These are phyloP conservation scores for Vanessa atalanta DNA, from an alignment of 1,140 invertebrate species.

Conservation along the genomic window DNA sequence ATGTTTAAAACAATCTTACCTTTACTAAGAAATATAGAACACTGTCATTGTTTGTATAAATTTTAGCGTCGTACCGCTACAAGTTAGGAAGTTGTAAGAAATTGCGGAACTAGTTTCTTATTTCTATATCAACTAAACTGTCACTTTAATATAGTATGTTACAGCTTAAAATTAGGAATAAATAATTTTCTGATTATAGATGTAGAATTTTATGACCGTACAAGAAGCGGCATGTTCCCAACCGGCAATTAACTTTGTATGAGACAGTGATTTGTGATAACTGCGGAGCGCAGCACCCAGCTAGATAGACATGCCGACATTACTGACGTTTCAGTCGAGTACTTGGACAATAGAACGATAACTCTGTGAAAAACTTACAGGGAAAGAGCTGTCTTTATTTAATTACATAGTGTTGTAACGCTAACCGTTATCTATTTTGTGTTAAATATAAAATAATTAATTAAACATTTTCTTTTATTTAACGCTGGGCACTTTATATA, in stretches of 20 bases:
- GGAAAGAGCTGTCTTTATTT: slow-evolving; percentile 18
- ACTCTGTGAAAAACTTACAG: slow-evolving; percentile 25
- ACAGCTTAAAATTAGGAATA: slow-evolving; percentile 2
- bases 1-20: slow-evolving; percentile 1
- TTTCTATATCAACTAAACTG: slow-evolving; percentile 15
- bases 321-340: slow-evolving; percentile 22
- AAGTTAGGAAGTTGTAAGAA: slow-evolving; percentile 21
- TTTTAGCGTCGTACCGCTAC: slow-evolving; percentile 25
- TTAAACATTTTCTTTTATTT: too few relatives aligned
- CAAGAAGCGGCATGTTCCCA: slow-evolving; percentile 9
- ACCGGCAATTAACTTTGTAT: slow-evolving; percentile 21
- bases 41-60: slow-evolving; percentile 19
- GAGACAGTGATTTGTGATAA: slow-evolving; percentile 28
- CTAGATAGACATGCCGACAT: slow-evolving; percentile 21
- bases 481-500: too few relatives aligned
- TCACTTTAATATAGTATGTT: slow-evolving; percentile 27
- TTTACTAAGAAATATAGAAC: neutral
- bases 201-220: neutral
- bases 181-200: slow-evolving; percentile 14
- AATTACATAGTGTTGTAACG: slow-evolving; percentile 7
- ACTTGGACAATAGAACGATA: slow-evolving; percentile 31
- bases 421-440: neutral
- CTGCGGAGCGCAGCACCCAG: slow-evolving; percentile 12
- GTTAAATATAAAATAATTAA: neutral
- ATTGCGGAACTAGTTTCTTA: slow-evolving; percentile 29